Evolutionary conservation across 64 coral and sea anemone species (phyloP).

Genomic region (Stichodactyla helianthus): DNA sequence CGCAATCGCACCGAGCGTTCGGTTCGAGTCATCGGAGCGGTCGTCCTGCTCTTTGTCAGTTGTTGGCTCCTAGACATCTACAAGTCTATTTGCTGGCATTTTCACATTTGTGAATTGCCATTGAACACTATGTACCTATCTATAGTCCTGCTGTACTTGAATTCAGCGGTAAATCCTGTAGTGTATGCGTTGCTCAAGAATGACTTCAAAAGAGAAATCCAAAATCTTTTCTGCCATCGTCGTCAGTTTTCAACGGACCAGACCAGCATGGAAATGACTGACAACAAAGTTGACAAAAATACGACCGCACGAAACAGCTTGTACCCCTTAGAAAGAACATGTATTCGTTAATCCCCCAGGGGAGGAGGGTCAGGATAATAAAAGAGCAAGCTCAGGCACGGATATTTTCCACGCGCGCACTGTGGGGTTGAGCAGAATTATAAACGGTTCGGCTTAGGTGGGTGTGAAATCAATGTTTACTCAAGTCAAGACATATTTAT

Average conservation of each 20-base stretch:
- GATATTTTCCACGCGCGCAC: too few species aligned
- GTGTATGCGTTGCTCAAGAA: slow-evolving; percentile 31
- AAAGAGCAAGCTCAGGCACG: too few species aligned
- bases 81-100: slow-evolving; percentile 24
- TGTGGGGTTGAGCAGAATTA: too few species aligned
- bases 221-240: not conserved
- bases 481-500: not conserved
- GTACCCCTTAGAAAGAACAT: not conserved
- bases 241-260: not conserved
- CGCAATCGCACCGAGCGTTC: not conserved
- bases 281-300: not conserved
- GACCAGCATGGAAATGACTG: not conserved
- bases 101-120: not conserved
- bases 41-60: slow-evolving; percentile 5
- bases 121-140: not conserved
- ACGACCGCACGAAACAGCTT: not conserved
- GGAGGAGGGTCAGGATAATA: not conserved
- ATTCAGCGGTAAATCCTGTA: slow-evolving; percentile 26
- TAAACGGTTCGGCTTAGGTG: not conserved
- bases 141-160: slow-evolving; percentile 9
- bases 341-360: not conserved
- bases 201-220: slow-evolving; percentile 16
- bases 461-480: not conserved
- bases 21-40: slow-evolving; percentile 13
- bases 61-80: slow-evolving; percentile 30